Conservation (phyloP, 2,888 invertebrate species). For the Caenorhabditis drosophilae region DNA sequence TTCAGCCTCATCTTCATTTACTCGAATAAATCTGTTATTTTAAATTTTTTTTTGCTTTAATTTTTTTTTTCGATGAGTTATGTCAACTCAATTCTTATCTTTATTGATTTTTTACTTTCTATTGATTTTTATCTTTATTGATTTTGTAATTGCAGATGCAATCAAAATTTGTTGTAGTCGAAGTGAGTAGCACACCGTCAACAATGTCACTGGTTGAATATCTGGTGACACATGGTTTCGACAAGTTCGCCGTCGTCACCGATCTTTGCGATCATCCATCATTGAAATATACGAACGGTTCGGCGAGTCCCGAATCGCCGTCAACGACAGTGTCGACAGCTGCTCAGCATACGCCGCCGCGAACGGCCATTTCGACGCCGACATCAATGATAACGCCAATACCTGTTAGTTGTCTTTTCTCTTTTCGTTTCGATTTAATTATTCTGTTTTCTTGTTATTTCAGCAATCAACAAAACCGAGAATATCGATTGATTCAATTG, state of each 20-base stretch:
- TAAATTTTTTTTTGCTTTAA: conserved; percentile 4
- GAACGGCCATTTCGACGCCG: conserved; percentile 28
- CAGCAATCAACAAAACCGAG: conserved; percentile 16
- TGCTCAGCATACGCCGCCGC: conserved; percentile 29
- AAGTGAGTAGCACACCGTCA: conserved; percentile 42
- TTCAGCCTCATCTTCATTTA: neutral
- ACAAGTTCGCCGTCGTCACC: conserved; percentile 48
- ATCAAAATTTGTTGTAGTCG: conserved; percentile 51
- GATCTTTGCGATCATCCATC: conserved; percentile 49
- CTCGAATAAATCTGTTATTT: neutral
- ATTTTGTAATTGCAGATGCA: conserved; percentile 36
- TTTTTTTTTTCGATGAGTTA: conserved; percentile 8
- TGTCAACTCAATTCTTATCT: conserved; percentile 13
- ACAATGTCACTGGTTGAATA: conserved; percentile 52
- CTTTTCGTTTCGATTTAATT: too few species aligned
- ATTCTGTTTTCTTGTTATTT: too few species aligned
- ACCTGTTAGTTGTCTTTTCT: conserved; percentile 4
- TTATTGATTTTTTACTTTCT: neutral
- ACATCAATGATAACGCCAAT: conserved; percentile 21
- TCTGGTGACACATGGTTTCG: conserved; percentile 50
- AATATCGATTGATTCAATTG: conserved; percentile 30
- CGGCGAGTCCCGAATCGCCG: conserved; percentile 26
- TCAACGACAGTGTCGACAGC: conserved; percentile 29
- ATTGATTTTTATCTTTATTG: conserved; percentile 2
- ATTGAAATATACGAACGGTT: conserved; percentile 38